Conservation (phyloP, 2,888 invertebrate genomes). For the Macrophya annulata region DNA sequence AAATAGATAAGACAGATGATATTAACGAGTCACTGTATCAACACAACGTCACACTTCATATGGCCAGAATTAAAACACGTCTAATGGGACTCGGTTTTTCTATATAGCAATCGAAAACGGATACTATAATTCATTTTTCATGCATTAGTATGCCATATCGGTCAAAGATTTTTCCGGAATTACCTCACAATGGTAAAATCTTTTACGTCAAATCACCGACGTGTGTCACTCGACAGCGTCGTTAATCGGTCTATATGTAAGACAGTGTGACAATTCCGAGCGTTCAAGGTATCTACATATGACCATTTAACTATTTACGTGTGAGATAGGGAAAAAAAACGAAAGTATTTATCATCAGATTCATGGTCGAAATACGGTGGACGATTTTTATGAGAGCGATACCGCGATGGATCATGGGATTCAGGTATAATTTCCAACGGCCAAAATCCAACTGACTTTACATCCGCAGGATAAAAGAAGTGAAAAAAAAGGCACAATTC, state of each 20-base stretch:
- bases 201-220: neutral
- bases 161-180: conserved; percentile 2
- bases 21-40: conserved; percentile 12
- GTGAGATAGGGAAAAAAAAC: neutral
- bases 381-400: neutral
- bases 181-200: neutral
- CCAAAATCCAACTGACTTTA: conserved; percentile 52
- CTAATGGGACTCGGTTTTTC: neutral
- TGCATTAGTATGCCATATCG: neutral
- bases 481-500: conserved; percentile 42
- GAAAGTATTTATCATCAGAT: neutral
- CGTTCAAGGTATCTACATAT: no score
- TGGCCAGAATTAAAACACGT: conserved; percentile 5
- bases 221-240: neutral
- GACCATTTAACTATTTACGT: neutral
- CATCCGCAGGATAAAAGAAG: conserved; percentile 11
- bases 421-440: conserved; percentile 50
- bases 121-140: neutral
- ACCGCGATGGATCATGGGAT: neutral
- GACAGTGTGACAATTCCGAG: no score
- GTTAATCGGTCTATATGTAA: neutral
- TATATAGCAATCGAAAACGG: neutral
- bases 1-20: neutral
- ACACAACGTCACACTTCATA: neutral
- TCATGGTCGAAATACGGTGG: neutral